Conservation (phyloP, 2,113 vertebrate genomes). For the Anseranas semipalmata region DNA sequence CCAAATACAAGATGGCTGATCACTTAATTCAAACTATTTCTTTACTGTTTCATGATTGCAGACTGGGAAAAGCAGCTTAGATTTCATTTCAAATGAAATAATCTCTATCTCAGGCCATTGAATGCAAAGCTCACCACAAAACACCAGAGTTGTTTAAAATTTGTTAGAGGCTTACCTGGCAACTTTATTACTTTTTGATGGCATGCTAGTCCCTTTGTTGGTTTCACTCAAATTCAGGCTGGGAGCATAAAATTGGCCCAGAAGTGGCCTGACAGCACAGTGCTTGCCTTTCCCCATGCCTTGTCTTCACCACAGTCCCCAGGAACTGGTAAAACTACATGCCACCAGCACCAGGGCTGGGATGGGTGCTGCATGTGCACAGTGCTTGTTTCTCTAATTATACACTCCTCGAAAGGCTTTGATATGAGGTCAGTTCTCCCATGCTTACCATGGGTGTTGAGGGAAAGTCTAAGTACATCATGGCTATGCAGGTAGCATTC, state of each 20-base stretch:
- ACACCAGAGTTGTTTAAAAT: background rate
- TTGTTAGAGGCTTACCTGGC: background rate
- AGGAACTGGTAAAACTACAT: rapidly evolving
- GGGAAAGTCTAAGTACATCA: rapidly evolving
- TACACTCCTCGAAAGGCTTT: rapidly evolving
- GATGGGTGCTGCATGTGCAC: rapidly evolving
- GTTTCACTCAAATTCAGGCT: background rate
- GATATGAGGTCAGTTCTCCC: background rate
- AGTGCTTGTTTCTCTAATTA: background rate
- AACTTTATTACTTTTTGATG: background rate
- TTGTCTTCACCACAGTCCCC: background rate
- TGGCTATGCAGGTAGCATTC: background rate
- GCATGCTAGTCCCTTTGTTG: background rate
- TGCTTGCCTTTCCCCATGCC: background rate
- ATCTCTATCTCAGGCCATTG: background rate
- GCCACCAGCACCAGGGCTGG: rapidly evolving
- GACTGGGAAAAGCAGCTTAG: background rate
- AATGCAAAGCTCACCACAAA: background rate
- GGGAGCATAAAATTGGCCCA: no score
- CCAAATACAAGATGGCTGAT: background rate
- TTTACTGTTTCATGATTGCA: background rate
- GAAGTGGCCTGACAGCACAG: background rate
- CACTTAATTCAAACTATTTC: background rate
- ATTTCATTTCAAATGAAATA: background rate
- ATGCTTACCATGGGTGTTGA: background rate